Conservation (phyloP, 2,888 invertebrate genomes). For the Polyommatus icarus region DNA sequence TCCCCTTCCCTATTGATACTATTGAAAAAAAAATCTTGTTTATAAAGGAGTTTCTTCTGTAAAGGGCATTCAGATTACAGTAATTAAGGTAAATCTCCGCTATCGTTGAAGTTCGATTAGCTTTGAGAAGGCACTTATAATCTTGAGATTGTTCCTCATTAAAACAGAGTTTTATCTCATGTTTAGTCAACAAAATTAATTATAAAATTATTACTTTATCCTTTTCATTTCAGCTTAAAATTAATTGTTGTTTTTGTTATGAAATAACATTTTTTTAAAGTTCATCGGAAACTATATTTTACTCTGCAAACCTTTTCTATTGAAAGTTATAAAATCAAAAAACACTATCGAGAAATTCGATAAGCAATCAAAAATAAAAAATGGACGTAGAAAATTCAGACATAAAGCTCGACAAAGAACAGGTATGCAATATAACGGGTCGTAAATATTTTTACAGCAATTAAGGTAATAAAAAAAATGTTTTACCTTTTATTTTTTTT, state of each 20-base stretch:
- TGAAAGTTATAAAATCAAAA: neutral
- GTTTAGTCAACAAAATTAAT: neutral
- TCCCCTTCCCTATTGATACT: neutral
- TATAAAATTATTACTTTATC: neutral
- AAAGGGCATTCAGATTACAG: neutral
- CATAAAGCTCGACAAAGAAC: conserved; percentile 26
- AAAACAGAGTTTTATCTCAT: neutral
- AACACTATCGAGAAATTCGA: neutral
- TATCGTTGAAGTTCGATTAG: neutral
- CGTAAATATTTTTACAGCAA: conserved; percentile 2
- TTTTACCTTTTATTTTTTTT: neutral
- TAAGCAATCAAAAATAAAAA: conserved; percentile 9
- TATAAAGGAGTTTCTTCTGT: neutral
- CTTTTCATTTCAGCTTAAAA: neutral
- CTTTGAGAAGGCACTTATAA: neutral
- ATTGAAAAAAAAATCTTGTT: neutral
- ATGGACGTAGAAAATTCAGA: neutral
- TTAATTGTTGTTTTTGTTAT: neutral
- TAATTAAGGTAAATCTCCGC: neutral
- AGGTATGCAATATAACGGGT: conserved; percentile 8
- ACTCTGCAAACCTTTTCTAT: neutral
- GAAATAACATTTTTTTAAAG: neutral
- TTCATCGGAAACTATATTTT: neutral
- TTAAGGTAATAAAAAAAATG: neutral
- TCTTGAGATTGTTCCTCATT: neutral